Percentiles rank a stretch among this genome's conserved stretches.
These are phyloP conservation scores for Gymnobelideus leadbeateri DNA, from an alignment of 2,113 vertebrate species.

Conservation along the genomic window DNA sequence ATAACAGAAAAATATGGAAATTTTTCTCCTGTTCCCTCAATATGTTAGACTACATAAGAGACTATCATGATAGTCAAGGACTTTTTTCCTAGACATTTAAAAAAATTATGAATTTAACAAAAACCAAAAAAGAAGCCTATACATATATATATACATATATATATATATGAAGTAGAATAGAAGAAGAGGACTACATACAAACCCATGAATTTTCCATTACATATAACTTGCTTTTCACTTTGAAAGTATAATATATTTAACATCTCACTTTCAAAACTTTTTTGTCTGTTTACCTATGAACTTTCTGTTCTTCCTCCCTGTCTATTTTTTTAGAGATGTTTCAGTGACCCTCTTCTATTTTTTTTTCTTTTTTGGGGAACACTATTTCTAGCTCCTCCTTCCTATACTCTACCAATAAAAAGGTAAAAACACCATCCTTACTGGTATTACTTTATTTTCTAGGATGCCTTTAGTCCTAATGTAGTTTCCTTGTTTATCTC, in stretches of 20 bases:
- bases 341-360: neutral
- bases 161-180: neutral
- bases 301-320: neutral
- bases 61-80: neutral
- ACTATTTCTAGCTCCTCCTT: neutral
- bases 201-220: neutral
- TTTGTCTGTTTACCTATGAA: neutral
- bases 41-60: neutral
- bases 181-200: neutral
- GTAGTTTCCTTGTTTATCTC: neutral
- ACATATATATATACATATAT: neutral
- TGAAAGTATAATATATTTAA: neutral
- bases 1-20: neutral
- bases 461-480: neutral
- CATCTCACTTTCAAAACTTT: neutral
- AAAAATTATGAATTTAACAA: neutral
- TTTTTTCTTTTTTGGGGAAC: neutral
- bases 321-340: neutral
- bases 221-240: neutral
- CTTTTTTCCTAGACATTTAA: neutral
- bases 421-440: neutral
- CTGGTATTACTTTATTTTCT: neutral
- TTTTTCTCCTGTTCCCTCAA: neutral
- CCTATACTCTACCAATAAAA: neutral
- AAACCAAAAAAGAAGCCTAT: neutral